Evolutionary conservation across 2,797 vertebrate species (phyloP).

Genomic region (Melanotaenia boesemani): DNA sequence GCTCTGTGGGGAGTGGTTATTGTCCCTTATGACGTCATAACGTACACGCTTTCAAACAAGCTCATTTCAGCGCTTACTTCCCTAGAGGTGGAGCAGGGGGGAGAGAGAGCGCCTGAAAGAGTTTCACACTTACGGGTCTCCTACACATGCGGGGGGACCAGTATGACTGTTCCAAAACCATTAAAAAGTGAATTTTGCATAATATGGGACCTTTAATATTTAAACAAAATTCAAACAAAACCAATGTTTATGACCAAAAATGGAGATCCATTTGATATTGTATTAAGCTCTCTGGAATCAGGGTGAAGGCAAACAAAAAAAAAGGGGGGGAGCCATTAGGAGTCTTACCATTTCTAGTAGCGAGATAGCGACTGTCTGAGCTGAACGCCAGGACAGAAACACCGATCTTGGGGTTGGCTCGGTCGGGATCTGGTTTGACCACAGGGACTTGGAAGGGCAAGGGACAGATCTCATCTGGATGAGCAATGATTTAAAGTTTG

Average conservation of each 20-base stretch:
- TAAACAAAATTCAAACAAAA: slow-evolving; percentile 3
- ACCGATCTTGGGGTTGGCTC: slow-evolving; percentile 95
- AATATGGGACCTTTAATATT: too few relatives aligned
- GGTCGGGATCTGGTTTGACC: slow-evolving; percentile 89
- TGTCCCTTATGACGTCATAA: too few relatives aligned
- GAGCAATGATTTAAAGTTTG: slow-evolving; percentile 9
- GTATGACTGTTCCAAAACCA: too few relatives aligned
- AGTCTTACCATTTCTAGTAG: slow-evolving; percentile 90
- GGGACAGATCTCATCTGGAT: slow-evolving; percentile 87
- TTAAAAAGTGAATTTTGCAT: too few relatives aligned
- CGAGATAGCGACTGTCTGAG: slow-evolving; percentile 92
- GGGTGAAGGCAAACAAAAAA: neutral
- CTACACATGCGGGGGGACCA: too few relatives aligned
- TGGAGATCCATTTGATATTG: neutral
- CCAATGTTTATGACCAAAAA: neutral
- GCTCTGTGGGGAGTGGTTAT: too few relatives aligned
- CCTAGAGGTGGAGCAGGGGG: too few relatives aligned
- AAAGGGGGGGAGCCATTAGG: neutral
- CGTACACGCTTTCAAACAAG: too few relatives aligned
- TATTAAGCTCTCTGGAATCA: neutral
- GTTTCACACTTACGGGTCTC: too few relatives aligned
- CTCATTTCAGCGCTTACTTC: too few relatives aligned
- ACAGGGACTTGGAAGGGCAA: slow-evolving; percentile 87
- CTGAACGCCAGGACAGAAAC: slow-evolving; percentile 92
- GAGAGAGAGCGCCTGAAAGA: too few relatives aligned